phyloP scores from a whole-genome alignment of 2,888 invertebrate species.

The Sialis lutaria region DNA sequence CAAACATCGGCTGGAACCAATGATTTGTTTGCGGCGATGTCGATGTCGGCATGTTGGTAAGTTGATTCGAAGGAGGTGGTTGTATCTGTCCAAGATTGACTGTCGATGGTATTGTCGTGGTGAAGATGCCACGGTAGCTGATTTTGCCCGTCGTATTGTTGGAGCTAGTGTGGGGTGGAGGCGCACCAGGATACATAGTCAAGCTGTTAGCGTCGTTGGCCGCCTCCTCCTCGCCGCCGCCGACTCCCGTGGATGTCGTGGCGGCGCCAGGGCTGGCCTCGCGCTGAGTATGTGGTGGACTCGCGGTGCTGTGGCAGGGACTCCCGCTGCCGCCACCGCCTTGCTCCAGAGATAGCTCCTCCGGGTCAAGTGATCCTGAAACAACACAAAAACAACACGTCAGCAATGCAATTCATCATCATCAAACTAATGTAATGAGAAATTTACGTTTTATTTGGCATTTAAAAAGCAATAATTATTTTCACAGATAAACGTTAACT shows the following conservation, averaged over 20 bases:
- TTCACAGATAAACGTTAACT: no score
- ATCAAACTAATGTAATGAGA: no score
- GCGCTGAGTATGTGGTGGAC: conserved; percentile 9
- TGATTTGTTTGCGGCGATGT: conserved; percentile 48
- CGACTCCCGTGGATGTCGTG: conserved; percentile 29
- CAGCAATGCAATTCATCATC: no score
- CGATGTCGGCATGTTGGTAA: conserved; percentile 38
- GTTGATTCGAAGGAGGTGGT: conserved; percentile 24
- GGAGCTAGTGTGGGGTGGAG: conserved; percentile 13
- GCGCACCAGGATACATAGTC: conserved; percentile 33
- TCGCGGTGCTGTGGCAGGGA: conserved; percentile 5
- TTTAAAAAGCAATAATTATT: no score
- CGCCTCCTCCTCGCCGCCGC: conserved; percentile 49
- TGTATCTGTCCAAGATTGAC: conserved; percentile 21
- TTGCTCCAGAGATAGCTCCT: conserved; percentile 55
- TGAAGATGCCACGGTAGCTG: conserved; percentile 46
- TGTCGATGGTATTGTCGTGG: conserved; percentile 38
- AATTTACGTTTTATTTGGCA: no score
- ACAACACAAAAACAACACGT: conserved; percentile 18
- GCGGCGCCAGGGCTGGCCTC: conserved; percentile 22
- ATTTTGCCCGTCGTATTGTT: conserved; percentile 21
- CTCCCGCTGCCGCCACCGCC: conserved; percentile 23
- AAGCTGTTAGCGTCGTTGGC: conserved; percentile 50
- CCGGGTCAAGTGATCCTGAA: conserved; percentile 64
- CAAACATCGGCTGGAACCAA: conserved; percentile 43